These are phyloP conservation scores for Notarius lentiginosus DNA, from an alignment of 2,113 vertebrate genomes.

Conservation along the genomic window DNA sequence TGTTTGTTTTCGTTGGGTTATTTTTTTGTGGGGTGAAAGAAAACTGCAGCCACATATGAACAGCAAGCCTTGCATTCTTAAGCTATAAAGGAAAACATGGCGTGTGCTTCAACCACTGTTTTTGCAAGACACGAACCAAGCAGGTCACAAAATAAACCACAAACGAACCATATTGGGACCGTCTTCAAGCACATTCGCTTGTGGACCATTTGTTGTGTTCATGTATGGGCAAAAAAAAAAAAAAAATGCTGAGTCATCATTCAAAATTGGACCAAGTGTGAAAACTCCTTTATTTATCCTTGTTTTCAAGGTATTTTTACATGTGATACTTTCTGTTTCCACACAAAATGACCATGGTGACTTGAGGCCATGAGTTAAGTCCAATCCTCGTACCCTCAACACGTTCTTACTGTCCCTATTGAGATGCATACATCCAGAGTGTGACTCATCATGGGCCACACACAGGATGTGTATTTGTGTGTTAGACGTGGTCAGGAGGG, in stretches of 20 bases:
- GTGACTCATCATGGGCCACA: conserved; percentile 29
- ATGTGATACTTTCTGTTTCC: background rate
- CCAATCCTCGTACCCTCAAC: background rate
- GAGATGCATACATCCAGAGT: conserved; percentile 13
- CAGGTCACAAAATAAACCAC: background rate
- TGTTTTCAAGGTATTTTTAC: background rate
- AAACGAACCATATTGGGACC: background rate
- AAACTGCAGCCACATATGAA: background rate
- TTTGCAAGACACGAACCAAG: background rate
- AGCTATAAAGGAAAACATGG: conserved; percentile 3
- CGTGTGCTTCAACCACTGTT: background rate
- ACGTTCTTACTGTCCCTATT: background rate
- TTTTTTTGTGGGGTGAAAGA: background rate
- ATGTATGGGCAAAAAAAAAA: background rate
- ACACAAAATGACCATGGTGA: background rate
- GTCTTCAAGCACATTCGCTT: background rate
- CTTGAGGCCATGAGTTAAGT: background rate
- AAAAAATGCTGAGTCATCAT: background rate
- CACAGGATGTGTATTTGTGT: conserved; percentile 37
- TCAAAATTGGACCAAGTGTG: background rate
- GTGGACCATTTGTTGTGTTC: background rate
- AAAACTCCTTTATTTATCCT: background rate
- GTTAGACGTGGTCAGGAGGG: background rate
- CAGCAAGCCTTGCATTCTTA: background rate
- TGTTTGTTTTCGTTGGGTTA: too few species aligned